phyloP scores from a whole-genome alignment of 2,113 vertebrate species.

The Pteronura brasiliensis region DNA sequence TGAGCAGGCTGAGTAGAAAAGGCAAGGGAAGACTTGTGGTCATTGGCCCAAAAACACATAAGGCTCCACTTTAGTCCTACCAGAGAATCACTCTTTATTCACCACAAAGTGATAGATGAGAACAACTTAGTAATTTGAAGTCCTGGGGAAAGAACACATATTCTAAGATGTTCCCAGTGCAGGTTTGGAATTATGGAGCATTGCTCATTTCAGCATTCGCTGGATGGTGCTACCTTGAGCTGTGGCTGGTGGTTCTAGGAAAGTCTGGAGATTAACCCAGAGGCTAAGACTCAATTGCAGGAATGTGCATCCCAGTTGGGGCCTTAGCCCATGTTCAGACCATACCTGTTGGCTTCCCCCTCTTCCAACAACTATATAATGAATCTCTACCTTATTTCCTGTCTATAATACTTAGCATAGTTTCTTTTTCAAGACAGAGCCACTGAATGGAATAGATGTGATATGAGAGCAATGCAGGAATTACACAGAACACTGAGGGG shows the following conservation, averaged over 20 bases:
- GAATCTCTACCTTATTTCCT: background rate
- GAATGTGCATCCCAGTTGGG: background rate
- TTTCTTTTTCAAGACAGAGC: background rate
- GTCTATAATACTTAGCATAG: background rate
- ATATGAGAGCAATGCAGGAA: background rate
- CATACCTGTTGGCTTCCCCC: background rate
- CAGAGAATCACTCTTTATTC: constrained; percentile 80
- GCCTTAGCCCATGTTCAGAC: background rate
- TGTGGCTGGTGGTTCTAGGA: constrained; percentile 49
- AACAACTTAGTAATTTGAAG: constrained; percentile 80
- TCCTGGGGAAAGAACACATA: constrained; percentile 71
- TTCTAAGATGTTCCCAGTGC: constrained; percentile 78
- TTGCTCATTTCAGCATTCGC: constrained; percentile 72
- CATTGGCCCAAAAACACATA: constrained; percentile 41
- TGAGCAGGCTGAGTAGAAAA: constrained; percentile 10
- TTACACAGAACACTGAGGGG: background rate
- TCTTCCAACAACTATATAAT: background rate
- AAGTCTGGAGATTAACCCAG: constrained; percentile 14
- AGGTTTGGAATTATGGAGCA: constrained; percentile 76
- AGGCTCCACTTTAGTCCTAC: constrained; percentile 74
- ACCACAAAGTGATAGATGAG: constrained; percentile 79
- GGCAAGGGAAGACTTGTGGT: constrained; percentile 56
- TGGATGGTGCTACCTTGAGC: constrained; percentile 63
- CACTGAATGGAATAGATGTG: background rate
- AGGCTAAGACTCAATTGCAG: background rate